A percentile compares a stretch with the other conserved stretches of the same genome.
Evolutionary conservation across 2,888 invertebrate species (phyloP).

Genomic region (Drosophila merina): DNA sequence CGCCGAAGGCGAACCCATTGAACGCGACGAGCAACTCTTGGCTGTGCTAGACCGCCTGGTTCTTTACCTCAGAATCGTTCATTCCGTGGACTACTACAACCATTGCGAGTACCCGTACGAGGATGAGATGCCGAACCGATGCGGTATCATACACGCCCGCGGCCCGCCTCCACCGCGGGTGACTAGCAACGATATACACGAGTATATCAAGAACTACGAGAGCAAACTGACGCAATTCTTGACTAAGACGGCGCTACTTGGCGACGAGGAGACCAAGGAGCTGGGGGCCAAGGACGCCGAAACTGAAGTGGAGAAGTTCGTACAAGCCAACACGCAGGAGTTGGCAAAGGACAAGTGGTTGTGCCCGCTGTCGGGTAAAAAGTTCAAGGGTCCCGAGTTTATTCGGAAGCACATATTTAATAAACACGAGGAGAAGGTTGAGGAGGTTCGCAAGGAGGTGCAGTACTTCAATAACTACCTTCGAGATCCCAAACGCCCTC

Average conservation of each 20-base stretch:
- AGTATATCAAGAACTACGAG: conserved; percentile 92
- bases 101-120: conserved; percentile 99
- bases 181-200: conserved; percentile 85
- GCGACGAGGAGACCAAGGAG: conserved; percentile 92
- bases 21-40: conserved; percentile 89
- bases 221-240: conserved; percentile 95
- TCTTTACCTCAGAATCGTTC: conserved; percentile 96
- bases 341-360: conserved; percentile 99
- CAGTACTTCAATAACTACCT: conserved; percentile 99
- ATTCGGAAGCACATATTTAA: conserved; percentile 99
- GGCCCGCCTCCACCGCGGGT: conserved; percentile 94
- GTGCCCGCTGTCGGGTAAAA: conserved; percentile 99
- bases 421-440: conserved; percentile 98
- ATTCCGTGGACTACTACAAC: conserved; percentile 99
- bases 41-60: conserved; percentile 92
- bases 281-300: conserved; percentile 91
- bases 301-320: conserved; percentile 92
- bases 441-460: conserved; percentile 98
- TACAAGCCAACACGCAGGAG: conserved; percentile 98
- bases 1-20: conserved; percentile 85
- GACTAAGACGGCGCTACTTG: conserved; percentile 89
- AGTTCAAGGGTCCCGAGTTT: conserved; percentile 99
- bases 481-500: conserved; percentile 96
- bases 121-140: conserved; percentile 99
- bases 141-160: conserved; percentile 98